These are phyloP conservation scores for Cydia splendana DNA, from an alignment of 1,140 invertebrate genomes.

Conservation along the genomic window DNA sequence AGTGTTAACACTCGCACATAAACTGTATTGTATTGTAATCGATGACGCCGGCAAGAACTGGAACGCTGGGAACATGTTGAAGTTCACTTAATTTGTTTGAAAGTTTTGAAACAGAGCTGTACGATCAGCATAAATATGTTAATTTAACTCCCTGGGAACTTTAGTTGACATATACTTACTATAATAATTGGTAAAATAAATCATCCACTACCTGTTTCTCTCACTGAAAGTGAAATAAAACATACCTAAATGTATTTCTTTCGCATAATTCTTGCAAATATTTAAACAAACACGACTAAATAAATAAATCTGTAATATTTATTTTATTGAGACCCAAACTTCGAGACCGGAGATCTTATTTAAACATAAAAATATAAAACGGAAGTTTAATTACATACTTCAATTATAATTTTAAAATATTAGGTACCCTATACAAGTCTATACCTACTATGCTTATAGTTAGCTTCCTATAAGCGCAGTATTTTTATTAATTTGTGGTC, in stretches of 20 bases:
- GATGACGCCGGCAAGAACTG: neutral
- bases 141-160: neutral
- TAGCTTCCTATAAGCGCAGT: neutral
- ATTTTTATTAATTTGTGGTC: neutral
- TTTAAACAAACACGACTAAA: neutral
- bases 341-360: no score
- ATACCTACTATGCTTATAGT: no score
- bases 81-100: neutral
- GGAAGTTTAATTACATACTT: no score
- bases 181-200: no score
- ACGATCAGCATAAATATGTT: neutral
- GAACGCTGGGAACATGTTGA: neutral
- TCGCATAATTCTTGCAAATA: neutral
- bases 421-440: no score
- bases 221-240: no score
- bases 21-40: slow-evolving; percentile 30
- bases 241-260: no score
- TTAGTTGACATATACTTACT: no score
- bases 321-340: neutral
- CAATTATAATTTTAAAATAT: no score
- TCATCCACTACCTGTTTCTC: no score
- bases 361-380: no score
- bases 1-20: slow-evolving; percentile 44
- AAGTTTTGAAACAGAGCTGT: neutral
- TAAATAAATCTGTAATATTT: neutral